These are phyloP conservation scores for Drosophila atripex DNA, from an alignment of 2,888 invertebrate species.

Conservation along the genomic window DNA sequence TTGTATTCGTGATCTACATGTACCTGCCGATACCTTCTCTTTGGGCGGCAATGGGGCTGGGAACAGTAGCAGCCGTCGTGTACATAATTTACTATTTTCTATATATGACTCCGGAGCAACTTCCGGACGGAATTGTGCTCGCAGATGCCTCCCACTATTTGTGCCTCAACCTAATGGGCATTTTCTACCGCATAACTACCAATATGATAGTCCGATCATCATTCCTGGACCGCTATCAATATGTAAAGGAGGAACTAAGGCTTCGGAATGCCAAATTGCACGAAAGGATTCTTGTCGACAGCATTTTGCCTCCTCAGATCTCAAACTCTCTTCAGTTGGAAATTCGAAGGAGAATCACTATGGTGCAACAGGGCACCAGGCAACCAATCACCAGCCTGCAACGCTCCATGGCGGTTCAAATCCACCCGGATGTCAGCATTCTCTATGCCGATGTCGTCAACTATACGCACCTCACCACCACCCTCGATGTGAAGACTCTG, in stretches of 20 bases:
- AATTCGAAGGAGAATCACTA: constrained; percentile 83
- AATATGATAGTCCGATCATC: constrained; percentile 59
- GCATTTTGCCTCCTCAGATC: constrained; percentile 94
- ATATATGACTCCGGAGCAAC: not conserved
- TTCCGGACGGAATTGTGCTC: not conserved
- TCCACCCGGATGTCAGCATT: constrained; percentile 94
- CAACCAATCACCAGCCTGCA: constrained; percentile 2
- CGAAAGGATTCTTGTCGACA: constrained; percentile 86
- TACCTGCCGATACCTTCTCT: constrained; percentile 24
- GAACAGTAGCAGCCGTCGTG: not conserved
- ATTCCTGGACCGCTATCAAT: constrained; percentile 62
- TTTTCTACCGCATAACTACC: constrained; percentile 49
- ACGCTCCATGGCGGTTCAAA: constrained; percentile 87
- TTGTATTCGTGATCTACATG: constrained; percentile 46
- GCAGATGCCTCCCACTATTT: constrained; percentile 33
- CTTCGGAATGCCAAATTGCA: constrained; percentile 36
- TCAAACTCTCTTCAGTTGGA: constrained; percentile 87
- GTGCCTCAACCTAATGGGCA: constrained; percentile 54
- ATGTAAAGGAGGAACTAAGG: constrained; percentile 81
- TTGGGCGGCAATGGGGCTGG: not conserved
- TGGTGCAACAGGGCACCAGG: not conserved
- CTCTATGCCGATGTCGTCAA: constrained; percentile 97
- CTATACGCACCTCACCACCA: constrained; percentile 91
- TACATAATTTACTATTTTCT: not conserved
- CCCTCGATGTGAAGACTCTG: constrained; percentile 90